phyloP scores from a whole-genome alignment of 2,113 vertebrate species.

The Baryphthengus martii region DNA sequence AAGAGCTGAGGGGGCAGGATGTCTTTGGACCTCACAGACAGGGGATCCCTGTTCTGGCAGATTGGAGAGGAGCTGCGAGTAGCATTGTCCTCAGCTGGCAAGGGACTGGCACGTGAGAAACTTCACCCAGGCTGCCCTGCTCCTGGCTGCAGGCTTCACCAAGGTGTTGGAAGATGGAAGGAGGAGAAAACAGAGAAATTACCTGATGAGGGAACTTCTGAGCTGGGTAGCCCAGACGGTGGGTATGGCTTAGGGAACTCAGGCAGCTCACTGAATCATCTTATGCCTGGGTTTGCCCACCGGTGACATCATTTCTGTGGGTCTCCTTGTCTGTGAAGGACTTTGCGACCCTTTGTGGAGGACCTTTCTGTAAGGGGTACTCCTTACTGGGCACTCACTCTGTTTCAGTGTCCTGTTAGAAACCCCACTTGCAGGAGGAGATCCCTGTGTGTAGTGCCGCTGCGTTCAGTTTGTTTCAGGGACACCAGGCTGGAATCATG shows the following conservation, averaged over 20 bases:
- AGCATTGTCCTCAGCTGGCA: background rate
- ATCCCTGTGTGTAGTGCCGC: background rate
- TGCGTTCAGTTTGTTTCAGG: background rate
- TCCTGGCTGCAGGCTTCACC: background rate
- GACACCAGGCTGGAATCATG: conserved; percentile 15
- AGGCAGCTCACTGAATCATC: background rate
- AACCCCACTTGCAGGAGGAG: background rate
- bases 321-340: accelerated
- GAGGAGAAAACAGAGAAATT: background rate
- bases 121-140: background rate
- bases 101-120: background rate
- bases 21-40: background rate
- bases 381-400: accelerated
- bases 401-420: background rate
- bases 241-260: too few species aligned
- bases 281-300: accelerated
- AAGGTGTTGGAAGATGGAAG: background rate
- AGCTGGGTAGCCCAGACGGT: accelerated
- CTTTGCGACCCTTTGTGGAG: background rate
- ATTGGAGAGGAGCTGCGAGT: background rate
- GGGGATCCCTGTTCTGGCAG: background rate
- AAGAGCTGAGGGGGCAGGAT: background rate
- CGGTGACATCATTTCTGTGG: accelerated
- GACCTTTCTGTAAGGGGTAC: accelerated
- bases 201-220: background rate